Conservation (phyloP, 2,797 vertebrate species). For the Cyprinodon diabolis region DNA sequence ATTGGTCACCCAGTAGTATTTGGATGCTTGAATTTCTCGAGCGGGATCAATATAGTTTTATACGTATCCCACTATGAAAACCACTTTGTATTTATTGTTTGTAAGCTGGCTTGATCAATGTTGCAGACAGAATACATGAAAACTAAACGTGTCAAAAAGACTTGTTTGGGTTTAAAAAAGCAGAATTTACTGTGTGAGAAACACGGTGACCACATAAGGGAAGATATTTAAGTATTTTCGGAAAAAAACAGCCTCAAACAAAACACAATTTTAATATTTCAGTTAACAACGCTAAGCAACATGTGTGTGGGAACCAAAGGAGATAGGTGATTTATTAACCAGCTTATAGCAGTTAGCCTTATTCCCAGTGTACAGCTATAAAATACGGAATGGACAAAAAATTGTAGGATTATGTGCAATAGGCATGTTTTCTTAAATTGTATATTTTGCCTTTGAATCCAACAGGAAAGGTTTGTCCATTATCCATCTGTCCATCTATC, state of each 20-base stretch:
- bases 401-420: neutral
- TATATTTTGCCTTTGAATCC: neutral
- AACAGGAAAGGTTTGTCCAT: no score
- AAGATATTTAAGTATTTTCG: neutral
- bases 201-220: neutral
- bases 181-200: neutral
- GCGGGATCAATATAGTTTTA: neutral
- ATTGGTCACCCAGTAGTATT: neutral
- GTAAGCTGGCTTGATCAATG: neutral
- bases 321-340: neutral
- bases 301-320: conserved; percentile 1
- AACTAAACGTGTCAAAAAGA: neutral
- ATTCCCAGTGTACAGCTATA: neutral
- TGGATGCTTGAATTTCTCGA: no score
- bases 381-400: neutral
- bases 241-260: neutral
- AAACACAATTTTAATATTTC: neutral
- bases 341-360: neutral
- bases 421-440: neutral
- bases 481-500: neutral
- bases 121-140: neutral
- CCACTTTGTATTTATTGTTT: neutral
- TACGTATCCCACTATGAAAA: neutral
- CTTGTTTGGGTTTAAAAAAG: neutral
- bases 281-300: neutral